phyloP scores from a whole-genome alignment of 1,140 invertebrate species.

The Metopolophium dirhodum region DNA sequence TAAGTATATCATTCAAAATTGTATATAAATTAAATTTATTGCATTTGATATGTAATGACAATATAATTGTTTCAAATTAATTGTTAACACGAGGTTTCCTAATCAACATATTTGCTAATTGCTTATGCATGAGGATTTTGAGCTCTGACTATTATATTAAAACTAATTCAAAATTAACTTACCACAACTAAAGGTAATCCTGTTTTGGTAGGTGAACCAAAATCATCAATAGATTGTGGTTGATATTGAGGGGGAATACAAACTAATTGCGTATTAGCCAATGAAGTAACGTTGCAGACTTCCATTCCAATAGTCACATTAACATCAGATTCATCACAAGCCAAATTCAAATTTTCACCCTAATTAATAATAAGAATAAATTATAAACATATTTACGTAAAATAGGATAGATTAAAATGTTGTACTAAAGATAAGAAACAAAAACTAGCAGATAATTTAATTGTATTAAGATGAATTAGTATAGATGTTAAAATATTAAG shows the following conservation, averaged over 20 bases:
- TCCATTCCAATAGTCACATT: slow-evolving; percentile 88
- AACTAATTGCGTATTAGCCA: slow-evolving; percentile 85
- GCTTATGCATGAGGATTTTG: background rate
- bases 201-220: slow-evolving; percentile 75
- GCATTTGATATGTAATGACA: background rate
- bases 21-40: background rate
- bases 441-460: background rate
- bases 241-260: slow-evolving; percentile 87
- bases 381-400: background rate
- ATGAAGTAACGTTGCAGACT: slow-evolving; percentile 90
- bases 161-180: slow-evolving; percentile 37
- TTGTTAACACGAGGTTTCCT: background rate
- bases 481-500: background rate
- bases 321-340: slow-evolving; percentile 91
- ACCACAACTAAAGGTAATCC: slow-evolving; percentile 89
- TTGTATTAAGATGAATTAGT: background rate
- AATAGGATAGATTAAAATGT: background rate
- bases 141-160: background rate
- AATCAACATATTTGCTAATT: background rate
- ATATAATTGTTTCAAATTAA: background rate
- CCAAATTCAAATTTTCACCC: slow-evolving; percentile 89
- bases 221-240: slow-evolving; percentile 86
- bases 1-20: background rate
- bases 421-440: background rate
- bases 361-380: slow-evolving; percentile 59